These are phyloP conservation scores for Corella eumyota DNA, from an alignment of 23 tunicate species.

Conservation along the genomic window DNA sequence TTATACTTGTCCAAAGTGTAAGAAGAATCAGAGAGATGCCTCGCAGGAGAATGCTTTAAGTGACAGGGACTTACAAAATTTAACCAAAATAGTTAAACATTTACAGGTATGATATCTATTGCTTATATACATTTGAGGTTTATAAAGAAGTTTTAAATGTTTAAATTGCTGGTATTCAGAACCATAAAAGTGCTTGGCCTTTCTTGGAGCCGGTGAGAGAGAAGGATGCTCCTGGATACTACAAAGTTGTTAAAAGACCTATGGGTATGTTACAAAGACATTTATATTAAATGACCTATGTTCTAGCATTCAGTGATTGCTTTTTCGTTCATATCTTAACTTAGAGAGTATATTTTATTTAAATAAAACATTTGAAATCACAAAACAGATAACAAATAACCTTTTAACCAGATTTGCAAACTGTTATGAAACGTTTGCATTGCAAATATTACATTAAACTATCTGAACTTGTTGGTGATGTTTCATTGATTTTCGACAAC, in stretches of 20 bases:
- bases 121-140: background rate
- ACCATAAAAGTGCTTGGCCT: conserved; percentile 96
- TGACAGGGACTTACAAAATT: conserved; percentile 13
- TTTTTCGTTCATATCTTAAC: background rate
- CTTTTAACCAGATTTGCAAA: conserved; percentile 72
- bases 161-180: conserved; percentile 13
- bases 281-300: background rate
- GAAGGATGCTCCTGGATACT: conserved; percentile 74
- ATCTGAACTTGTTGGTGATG: conserved; percentile 82
- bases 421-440: conserved; percentile 60
- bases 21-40: conserved; percentile 44
- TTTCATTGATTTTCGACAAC: conserved; percentile 86
- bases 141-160: background rate
- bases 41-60: conserved; percentile 17
- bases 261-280: conserved; percentile 91
- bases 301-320: background rate
- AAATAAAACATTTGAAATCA: background rate
- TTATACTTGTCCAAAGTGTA: conserved; percentile 81
- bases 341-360: background rate
- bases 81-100: conserved; percentile 37
- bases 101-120: conserved; percentile 15
- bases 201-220: conserved; percentile 78
- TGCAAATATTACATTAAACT: conserved; percentile 60
- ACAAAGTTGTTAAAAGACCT: conserved; percentile 77
- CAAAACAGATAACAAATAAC: background rate